Base-by-base conservation (phyloP, 2,797 vertebrate species). In the Leptatherina wallacei region DNA sequence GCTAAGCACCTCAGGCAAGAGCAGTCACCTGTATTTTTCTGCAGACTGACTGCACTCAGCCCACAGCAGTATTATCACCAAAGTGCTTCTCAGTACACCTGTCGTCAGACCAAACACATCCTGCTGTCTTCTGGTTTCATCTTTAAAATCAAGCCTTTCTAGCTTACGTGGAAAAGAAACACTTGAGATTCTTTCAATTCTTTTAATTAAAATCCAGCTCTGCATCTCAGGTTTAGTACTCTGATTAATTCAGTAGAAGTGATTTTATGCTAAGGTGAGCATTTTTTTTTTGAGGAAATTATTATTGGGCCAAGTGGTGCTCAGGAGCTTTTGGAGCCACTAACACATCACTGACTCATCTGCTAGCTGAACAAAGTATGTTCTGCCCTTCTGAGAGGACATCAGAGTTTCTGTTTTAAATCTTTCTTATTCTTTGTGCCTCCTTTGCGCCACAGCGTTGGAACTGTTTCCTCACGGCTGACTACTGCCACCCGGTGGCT, bases 401-500 rank as follows among this genome's bases (percentile, higher is more conserved):
- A 86, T 83, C 62, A 73, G 66, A 73, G 73, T 66, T 78, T 69
- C 73, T 75, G 63, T 49, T 69, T 80, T 36, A 55, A 75, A 78
- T 54, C 71, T 67, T 68, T 58, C 38, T 83, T 65, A 18, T 42
- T 65, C 65, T 73, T 73, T 72, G 57, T 76, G n/a, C 35, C 60
- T 62, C 32, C 56, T 49, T 55, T 32, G 32, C 1, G 1, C 54
- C 32, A 20, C 55, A 24, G 29, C 20, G 32, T 32, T 16, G 14
- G 18, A 36, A 6, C 36, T 59, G 1, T 32, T 51, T 76, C 73
- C 30, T 27, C 20, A 22, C 88, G 81, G 91, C 71, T 79, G 33
- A 33, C 88, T 87, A 90, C 85, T 92, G 90, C 92, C 95, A 84
- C 83, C 94, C 87, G 67, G 82, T 94, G 94, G 88, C 32, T 22